Base-by-base conservation (phyloP, 92 coral and sea anemone genomes). In the Umimayanthus kanabou region DNA sequence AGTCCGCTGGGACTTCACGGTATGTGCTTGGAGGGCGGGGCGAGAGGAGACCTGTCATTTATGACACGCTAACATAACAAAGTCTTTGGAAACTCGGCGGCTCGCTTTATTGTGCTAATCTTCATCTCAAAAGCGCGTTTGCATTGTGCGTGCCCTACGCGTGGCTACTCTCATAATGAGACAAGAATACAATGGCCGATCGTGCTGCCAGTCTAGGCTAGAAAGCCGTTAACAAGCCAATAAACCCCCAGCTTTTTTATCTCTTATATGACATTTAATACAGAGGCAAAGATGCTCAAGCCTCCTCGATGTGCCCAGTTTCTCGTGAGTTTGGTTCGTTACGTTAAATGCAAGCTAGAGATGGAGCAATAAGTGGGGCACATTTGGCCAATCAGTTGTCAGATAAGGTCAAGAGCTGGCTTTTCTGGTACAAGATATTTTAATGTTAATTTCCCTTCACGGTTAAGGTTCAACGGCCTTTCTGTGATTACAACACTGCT, bases 1-100 rank as follows among this genome's bases (percentile, higher is more conserved):
- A 89, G 88, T 93, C 98, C 96, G 80, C 87, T 88, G 98, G 94
- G 98, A 93, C 88, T 93, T 91, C 93, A 92, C 96, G 96, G 90
- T 79, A 86, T 94, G 92, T 85, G 88, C 88, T 26, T 79, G 73
- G 81, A 72, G 70, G 96, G 96, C 91, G 89, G 98, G 88, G 92
- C 89, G 85, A 87, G 45, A 42, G 92, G 80, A 70, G 87, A 78
- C 88, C 90, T 89, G 90, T 80, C 84, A 89, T 72, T 92, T 81
- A 89, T 94, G 95, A 89, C 91, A 79, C 90, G 89, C 88, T 89
- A 89, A 90, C 90, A 88, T 77, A 85, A 73, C 93, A 87, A 91
- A 90, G 89, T 87, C 92, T 85, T 78, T 86, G 29, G 92, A 84
- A 75, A 67, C 90, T 79, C 81, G 78, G 89, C 92, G 94, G 93